Evolutionary conservation across 1,140 invertebrate genomes (phyloP), one percentile per base, ranked within the genome.

Genomic region (Dendroctonus ponderosae): DNA sequence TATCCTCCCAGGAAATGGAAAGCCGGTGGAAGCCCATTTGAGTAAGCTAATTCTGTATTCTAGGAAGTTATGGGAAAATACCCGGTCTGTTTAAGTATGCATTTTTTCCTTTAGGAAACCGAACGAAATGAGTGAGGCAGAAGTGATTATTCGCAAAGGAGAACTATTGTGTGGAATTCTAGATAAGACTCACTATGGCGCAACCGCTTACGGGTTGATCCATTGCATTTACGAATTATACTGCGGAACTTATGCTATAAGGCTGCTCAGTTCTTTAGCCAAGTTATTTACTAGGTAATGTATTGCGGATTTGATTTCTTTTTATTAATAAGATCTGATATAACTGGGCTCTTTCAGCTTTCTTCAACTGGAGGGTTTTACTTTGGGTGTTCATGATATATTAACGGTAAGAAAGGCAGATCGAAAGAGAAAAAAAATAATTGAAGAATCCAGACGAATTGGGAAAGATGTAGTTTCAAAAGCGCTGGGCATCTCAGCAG

Each of bases 101-200:
- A 37, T 15, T 5, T 52, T 52, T 52, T 52, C 2, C 56, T 48
- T 65, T 59, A 60, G 53, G 50, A 73, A 87, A 78, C 71, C 78
- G 7, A 84, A 83, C 60, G 80, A 81, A 0, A 94, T 99, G 90
- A 87, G 88, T 50, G 97, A 99, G 80, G 90, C 91, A 61, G 87
- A 97, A 81, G 94, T 99, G 39, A 83, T 98, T 9, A 92, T 99
- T 70, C 80, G 90, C 54, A 82, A 90, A 58, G 97, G 97, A 6
- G 90, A 99, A 80, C 80, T 99, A 7, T 75, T 99, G 0, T 88
- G 84, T 72, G 98, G 98, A 5, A 89, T 99, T n/a, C 81, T 99
- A 43, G 98, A 99, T 80, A 99, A 99, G 81, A 91, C 88, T 40
- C 96, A 98, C 76, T 96, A 94, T 80, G 98, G 98, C 14, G 89